phyloP scores from a whole-genome alignment of 2,888 invertebrate genomes.

The Hoplodrina ambigua region DNA sequence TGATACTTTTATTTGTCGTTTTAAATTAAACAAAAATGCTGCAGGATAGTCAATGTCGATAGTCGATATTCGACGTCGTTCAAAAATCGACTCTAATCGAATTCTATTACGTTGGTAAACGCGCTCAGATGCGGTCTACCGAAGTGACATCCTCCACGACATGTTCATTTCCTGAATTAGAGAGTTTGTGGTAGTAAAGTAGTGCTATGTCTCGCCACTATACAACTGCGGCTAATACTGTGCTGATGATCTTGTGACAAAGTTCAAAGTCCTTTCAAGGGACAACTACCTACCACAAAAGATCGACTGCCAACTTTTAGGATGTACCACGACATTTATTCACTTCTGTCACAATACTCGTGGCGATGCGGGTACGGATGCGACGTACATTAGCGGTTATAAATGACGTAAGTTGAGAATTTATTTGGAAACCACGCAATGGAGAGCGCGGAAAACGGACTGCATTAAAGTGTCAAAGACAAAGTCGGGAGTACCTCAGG shows the following conservation, averaged over 20 bases:
- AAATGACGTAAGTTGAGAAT: constrained; percentile 62
- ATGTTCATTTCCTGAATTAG: not conserved
- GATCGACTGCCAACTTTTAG: constrained; percentile 32
- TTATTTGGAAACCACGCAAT: constrained; percentile 62
- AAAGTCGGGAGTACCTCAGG: constrained; percentile 46
- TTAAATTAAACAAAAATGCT: no score
- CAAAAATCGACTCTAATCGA: no score
- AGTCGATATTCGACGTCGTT: no score
- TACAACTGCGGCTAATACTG: constrained; percentile 14
- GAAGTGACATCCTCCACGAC: not conserved
- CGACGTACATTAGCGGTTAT: constrained; percentile 64
- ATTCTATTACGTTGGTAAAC: no score
- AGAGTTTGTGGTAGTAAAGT: not conserved
- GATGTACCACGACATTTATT: constrained; percentile 49
- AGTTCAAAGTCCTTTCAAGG: constrained; percentile 17
- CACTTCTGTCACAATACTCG: constrained; percentile 54
- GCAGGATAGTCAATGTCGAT: no score
- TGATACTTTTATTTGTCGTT: no score
- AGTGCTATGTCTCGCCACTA: not conserved
- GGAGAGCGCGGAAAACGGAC: constrained; percentile 41
- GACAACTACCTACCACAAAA: constrained; percentile 36
- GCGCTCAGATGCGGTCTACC: no score
- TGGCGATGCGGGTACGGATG: constrained; percentile 63
- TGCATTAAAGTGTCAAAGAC: constrained; percentile 62
- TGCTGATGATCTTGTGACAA: constrained; percentile 23